Evolutionary conservation across 2,113 vertebrate genomes (phyloP).

Genomic region (Corapipo altera): DNA sequence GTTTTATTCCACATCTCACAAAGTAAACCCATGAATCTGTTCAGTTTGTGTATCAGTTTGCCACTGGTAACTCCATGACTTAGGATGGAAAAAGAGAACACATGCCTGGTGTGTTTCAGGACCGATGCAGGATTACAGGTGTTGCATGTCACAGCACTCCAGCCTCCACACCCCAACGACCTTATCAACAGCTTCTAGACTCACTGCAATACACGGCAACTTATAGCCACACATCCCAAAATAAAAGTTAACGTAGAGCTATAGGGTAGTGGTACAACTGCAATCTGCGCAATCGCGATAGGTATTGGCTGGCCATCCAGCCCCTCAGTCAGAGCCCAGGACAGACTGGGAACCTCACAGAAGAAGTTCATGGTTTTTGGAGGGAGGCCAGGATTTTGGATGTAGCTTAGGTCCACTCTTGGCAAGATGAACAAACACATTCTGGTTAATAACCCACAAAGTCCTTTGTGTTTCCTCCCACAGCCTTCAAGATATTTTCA

Average conservation of each 20-base stretch:
- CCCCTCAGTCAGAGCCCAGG: not conserved
- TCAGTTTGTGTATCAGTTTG: not conserved
- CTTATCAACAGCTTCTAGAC: not conserved
- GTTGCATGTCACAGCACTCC: not conserved
- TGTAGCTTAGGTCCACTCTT: fast-evolving
- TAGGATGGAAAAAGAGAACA: not conserved
- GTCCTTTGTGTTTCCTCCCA: not conserved
- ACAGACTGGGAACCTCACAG: not conserved
- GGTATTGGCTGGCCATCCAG: not conserved
- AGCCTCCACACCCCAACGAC: not conserved
- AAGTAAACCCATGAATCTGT: not conserved
- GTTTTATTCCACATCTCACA: not conserved
- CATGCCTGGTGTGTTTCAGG: not conserved
- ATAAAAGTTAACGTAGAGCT: fast-evolving
- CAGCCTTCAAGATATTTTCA: not conserved
- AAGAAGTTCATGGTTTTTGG: not conserved
- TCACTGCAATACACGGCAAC: not conserved
- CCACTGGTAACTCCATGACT: not conserved
- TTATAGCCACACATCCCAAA: not conserved
- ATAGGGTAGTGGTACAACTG: not conserved
- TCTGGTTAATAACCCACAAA: not conserved
- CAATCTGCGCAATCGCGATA: not conserved
- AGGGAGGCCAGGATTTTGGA: not conserved
- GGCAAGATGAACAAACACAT: not conserved
- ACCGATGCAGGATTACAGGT: fast-evolving